Evolutionary conservation across 2,888 invertebrate genomes (phyloP), one percentile per base, ranked within the genome.

Genomic region (Belgica antarctica): DNA sequence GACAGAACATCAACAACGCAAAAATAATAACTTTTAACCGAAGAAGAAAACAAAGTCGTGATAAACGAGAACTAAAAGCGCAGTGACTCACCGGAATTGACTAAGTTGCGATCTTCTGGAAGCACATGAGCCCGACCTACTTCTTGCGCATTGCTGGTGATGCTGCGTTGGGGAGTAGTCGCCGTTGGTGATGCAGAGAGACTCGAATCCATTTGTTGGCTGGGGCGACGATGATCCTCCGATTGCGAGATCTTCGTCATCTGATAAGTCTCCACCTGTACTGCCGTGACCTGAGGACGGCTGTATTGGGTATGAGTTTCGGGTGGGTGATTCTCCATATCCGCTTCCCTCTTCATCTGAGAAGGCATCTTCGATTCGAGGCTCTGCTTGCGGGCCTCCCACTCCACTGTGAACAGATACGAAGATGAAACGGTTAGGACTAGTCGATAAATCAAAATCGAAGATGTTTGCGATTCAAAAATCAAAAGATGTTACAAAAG

Each of bases 261-360:
- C 80, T 77, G 80, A 80, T 80, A 80, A 74, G 77, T 80, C 80
- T 80, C 80, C 80, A 80, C 80, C 79, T 79, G 80, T 80, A 79
- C 80, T 80, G 80, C 80, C 79, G 80, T 80, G 79, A 79, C 79
- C 79, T 80, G 31, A 84, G 83, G 82, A 82, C 82, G 81, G 82
- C 78, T 82, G 80, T 76, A 80, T 78, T 79, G 79, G 75, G 75
- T 80, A 80, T 74, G 80, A 80, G 76, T 80, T 80, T 79, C 79
- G 76, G 76, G 80, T 78, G 76, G 80, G 80, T 77, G 80, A 80
- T 12, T 78, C 80, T 77, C 79, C 75, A 77, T 77, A 80, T 77
- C 80, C 80, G 81, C 86, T 86, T 80, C 89, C 87, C 84, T 89
- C 89, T 87, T 90, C 90, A 88, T 90, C 91, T 88, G 90, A 89